Conservation (phyloP, 2,113 vertebrate genomes). For the Thunnus thynnus region DNA sequence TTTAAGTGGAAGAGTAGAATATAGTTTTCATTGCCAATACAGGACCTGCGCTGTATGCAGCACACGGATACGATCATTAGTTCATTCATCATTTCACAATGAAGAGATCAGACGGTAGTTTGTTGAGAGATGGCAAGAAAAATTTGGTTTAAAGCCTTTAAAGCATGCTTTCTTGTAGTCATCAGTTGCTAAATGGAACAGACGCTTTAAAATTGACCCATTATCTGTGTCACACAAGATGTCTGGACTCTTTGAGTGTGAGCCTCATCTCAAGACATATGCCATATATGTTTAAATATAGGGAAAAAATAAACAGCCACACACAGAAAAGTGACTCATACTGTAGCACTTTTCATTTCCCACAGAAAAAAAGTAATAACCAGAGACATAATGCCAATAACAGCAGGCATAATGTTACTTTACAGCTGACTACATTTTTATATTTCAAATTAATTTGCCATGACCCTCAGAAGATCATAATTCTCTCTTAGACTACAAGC, state of each 20-base stretch:
- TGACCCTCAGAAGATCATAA: conserved; percentile 35
- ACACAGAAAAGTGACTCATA: not conserved
- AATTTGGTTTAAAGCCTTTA: conserved; percentile 8
- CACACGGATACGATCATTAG: conserved; percentile 1
- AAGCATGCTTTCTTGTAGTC: conserved; percentile 15
- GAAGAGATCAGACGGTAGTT: conserved; percentile 17
- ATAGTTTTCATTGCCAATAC: not conserved
- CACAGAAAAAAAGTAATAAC: not conserved
- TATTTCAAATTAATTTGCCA: conserved; percentile 47
- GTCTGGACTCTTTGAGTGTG: not conserved
- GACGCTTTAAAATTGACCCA: conserved; percentile 39
- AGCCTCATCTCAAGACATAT: conserved; percentile 16
- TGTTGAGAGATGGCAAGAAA: conserved; percentile 9
- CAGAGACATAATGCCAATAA: not conserved
- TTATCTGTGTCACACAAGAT: conserved; percentile 37
- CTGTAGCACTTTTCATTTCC: not conserved
- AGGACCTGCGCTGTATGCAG: not conserved
- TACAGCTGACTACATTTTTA: conserved; percentile 24
- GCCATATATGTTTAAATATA: not conserved
- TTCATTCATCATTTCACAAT: conserved; percentile 25
- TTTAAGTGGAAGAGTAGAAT: not conserved
- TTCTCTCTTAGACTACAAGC: conserved; percentile 47
- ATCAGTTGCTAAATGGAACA: conserved; percentile 35
- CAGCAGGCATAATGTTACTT: conserved; percentile 1
- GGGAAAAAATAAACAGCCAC: not conserved